phyloP scores from a whole-genome alignment of 2,797 vertebrate species.

The Cuculus canorus region DNA sequence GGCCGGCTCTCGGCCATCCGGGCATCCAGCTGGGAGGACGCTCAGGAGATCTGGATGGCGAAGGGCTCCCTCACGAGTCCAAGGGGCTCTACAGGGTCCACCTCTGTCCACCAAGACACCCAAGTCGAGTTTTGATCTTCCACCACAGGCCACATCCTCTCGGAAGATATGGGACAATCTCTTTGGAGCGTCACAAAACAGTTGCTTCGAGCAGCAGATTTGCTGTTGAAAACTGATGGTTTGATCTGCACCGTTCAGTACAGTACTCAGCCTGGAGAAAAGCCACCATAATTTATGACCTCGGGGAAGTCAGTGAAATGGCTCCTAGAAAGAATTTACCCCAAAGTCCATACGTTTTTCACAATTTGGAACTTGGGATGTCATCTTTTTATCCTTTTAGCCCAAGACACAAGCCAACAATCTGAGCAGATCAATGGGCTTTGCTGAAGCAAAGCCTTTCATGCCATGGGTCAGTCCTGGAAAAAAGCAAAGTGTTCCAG shows the following conservation, averaged over 20 bases:
- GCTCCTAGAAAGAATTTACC: neutral
- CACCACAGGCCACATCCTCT: neutral
- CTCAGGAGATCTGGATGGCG: neutral
- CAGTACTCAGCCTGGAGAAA: neutral
- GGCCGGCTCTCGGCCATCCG: neutral
- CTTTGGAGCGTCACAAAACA: neutral
- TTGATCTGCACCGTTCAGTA: neutral
- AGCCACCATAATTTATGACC: neutral
- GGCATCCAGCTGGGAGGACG: neutral
- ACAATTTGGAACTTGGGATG: neutral
- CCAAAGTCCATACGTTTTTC: neutral
- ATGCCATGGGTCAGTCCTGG: neutral
- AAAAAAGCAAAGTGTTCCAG: neutral
- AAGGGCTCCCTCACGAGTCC: neutral
- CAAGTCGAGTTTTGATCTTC: rapidly evolving
- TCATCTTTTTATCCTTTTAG: neutral
- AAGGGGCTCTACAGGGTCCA: neutral
- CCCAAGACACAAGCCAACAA: neutral
- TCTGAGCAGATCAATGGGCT: neutral
- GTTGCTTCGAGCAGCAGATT: neutral
- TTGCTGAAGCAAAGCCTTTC: neutral
- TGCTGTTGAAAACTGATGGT: rapidly evolving
- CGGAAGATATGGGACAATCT: neutral
- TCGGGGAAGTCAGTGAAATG: neutral
- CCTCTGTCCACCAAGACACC: neutral